These are phyloP conservation scores for Eunapius fragilis DNA, from an alignment of 37 sponge, comb jelly and placozoan genomes.

Conservation along the genomic window DNA sequence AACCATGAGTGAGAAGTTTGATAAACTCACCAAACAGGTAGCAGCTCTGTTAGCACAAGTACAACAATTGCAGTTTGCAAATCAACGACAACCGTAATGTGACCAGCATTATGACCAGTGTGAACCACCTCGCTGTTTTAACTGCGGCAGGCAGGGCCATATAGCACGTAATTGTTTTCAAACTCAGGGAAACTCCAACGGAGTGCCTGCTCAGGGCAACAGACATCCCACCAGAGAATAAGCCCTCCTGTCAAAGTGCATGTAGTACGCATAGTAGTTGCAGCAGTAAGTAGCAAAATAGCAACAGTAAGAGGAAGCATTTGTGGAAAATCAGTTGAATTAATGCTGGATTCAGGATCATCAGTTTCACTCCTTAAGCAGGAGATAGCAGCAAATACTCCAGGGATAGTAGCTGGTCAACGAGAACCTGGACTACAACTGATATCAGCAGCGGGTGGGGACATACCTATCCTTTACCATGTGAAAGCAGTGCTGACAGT, in stretches of 20 bases:
- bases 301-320: slow-evolving; percentile 6
- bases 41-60: slow-evolving; percentile 9
- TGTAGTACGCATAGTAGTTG: not conserved
- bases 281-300: slow-evolving; percentile 8
- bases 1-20: slow-evolving; percentile 6
- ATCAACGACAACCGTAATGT: slow-evolving; percentile 9
- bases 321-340: slow-evolving; percentile 7
- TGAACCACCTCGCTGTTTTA: slow-evolving; percentile 14
- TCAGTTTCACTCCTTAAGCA: slow-evolving; percentile 44
- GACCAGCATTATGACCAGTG: slow-evolving; percentile 18
- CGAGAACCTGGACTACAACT: not conserved
- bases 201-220: slow-evolving; percentile 25
- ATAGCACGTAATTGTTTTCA: slow-evolving; percentile 10
- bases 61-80: not conserved
- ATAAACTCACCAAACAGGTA: slow-evolving; percentile 22
- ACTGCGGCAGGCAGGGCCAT: slow-evolving; percentile 24
- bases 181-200: slow-evolving; percentile 18
- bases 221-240: slow-evolving; percentile 10
- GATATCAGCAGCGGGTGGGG: slow-evolving; percentile 15
- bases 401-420: no score
- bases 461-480: not conserved
- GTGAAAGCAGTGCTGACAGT: not conserved
- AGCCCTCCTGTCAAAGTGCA: not conserved
- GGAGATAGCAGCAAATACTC: not conserved
- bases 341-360: slow-evolving; percentile 56